phyloP scores from a whole-genome alignment of 2,113 vertebrate genomes.

The Saimiri boliviensis region DNA sequence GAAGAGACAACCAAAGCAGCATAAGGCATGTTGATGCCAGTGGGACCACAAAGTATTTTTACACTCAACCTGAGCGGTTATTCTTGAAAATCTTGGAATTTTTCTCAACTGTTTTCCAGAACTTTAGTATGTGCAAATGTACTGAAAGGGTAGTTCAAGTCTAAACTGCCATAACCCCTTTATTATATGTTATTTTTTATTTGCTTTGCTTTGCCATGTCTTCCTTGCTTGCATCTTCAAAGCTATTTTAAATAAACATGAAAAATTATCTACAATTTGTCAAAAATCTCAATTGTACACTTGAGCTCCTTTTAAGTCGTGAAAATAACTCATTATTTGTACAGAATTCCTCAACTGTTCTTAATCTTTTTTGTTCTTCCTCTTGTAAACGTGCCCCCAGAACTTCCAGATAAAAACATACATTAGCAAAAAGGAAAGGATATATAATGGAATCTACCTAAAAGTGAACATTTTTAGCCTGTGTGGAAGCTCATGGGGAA shows the following conservation, averaged over 20 bases:
- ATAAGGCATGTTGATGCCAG: neutral
- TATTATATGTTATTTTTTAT: constrained; percentile 52
- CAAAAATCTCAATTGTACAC: constrained; percentile 63
- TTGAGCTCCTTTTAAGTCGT: constrained; percentile 77
- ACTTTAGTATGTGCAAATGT: neutral
- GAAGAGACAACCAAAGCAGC: constrained; percentile 49
- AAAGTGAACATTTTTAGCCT: constrained; percentile 41
- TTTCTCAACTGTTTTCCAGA: constrained; percentile 63
- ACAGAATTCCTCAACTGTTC: constrained; percentile 64
- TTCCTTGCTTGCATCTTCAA: constrained; percentile 59
- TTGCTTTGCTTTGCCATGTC: constrained; percentile 56
- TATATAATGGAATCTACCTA: constrained; percentile 21
- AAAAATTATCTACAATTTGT: constrained; percentile 73
- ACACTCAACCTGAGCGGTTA: constrained; percentile 53
- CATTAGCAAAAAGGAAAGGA: constrained; percentile 51
- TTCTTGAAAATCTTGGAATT: constrained; percentile 62
- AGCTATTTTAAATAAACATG: constrained; percentile 64
- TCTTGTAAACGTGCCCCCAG: constrained; percentile 71
- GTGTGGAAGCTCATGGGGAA: constrained; percentile 22
- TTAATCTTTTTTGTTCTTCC: constrained; percentile 73
- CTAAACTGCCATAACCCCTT: neutral
- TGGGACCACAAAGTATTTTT: constrained; percentile 37
- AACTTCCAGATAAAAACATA: constrained; percentile 32
- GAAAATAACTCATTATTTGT: constrained; percentile 79
- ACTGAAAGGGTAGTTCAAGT: constrained; percentile 5